Conservation (phyloP, 2,113 vertebrate genomes). For the Ophiodon elongatus region DNA sequence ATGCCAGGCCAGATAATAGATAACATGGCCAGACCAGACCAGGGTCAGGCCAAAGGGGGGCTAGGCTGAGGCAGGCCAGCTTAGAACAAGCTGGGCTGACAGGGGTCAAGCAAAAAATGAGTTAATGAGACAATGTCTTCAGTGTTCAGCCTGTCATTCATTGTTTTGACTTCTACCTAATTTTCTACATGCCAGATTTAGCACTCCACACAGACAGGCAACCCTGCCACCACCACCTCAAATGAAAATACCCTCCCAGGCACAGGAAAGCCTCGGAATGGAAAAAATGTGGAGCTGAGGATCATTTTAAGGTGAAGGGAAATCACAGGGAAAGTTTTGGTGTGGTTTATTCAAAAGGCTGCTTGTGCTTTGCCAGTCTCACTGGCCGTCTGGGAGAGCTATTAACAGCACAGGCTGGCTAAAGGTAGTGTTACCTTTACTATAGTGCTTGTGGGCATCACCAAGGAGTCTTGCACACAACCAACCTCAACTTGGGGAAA, state of each 20-base stretch:
- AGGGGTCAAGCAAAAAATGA: conserved; percentile 37
- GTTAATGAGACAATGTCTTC: conserved; percentile 30
- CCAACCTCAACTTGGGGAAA: not conserved
- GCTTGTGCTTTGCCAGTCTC: conserved; percentile 65
- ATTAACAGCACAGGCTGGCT: conserved; percentile 59
- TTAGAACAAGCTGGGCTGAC: conserved; percentile 15
- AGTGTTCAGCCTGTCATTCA: conserved; percentile 47
- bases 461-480: conserved; percentile 24
- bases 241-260: conserved; percentile 71
- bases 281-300: conserved; percentile 75
- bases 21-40: conserved; percentile 40
- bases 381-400: conserved; percentile 65
- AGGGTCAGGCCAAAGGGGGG: conserved; percentile 27
- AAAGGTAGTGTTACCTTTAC: conserved; percentile 57
- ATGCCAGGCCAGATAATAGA: conserved; percentile 67
- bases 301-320: conserved; percentile 81
- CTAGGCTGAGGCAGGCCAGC: not conserved
- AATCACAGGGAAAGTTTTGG: conserved; percentile 71
- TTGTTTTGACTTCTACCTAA: conserved; percentile 55
- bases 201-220: conserved; percentile 50
- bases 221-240: conserved; percentile 41
- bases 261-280: conserved; percentile 71
- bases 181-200: conserved; percentile 55
- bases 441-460: not conserved
- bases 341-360: conserved; percentile 67